Base-by-base conservation (phyloP, 1,140 invertebrate species). In the Drosophila pachea region DNA sequence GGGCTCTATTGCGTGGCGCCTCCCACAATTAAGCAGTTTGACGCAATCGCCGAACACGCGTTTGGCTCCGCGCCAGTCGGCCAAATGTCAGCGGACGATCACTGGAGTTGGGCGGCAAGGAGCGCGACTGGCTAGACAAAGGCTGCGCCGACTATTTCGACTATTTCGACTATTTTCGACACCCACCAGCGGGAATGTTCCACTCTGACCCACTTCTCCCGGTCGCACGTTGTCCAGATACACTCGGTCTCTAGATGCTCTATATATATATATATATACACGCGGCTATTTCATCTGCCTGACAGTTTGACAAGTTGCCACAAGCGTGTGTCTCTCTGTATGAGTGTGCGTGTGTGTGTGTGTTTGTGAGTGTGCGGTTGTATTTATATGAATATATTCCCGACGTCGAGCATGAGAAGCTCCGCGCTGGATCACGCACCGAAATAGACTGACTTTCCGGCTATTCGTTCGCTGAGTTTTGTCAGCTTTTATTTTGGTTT, bases 341-440 rank as follows among this genome's bases (percentile, higher is more conserved):
- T 22, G 22, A 2, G 22, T 22, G 22, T 22, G 22, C 3, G 22
- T 22, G 22, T 22, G 22, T n/a, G 22, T 22, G 22, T 22, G 22
- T 22, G 22, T 22, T 1, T 22, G 22, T 22, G 22, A 2, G 22
- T 22, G 22, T 22, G 22, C 3, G 22, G 42, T 32, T 62, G 31
- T 63, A 7, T 65, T 16, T 61, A 42, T 53, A 29, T 61, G 60
- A 45, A 35, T 32, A 38, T 67, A 43, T 55, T 55, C 40, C 56
- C 42, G 52, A 31, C 38, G 68, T 47, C 45, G 53, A 68, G 48
- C 70, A 36, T 40, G 48, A 59, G 60, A 66, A 60, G 82, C 68
- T 76, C 87, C 70, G 71, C 83, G 68, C 87, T 88, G 87, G 87
- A 88, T 86, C 83, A 78, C 79, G 75, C 77, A 83, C 87, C 74